Percentiles rank a stretch among this genome's conserved stretches.
These are phyloP conservation scores for Phrynocephalus vlangalii DNA, from an alignment of 2,797 vertebrate species.

Conservation along the genomic window DNA sequence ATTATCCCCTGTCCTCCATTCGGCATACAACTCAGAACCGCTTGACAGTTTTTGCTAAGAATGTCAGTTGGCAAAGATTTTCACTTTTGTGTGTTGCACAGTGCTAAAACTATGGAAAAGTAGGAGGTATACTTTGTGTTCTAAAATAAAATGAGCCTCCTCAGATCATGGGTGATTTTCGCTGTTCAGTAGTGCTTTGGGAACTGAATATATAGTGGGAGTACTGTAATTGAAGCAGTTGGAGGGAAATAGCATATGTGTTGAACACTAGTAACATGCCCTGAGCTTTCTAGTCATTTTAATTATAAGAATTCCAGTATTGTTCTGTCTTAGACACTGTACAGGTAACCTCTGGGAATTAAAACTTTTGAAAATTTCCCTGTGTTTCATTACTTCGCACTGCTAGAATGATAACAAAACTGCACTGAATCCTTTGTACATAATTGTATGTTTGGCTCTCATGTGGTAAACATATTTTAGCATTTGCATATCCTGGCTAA, in stretches of 20 bases:
- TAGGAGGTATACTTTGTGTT: neutral
- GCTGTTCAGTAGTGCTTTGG: neutral
- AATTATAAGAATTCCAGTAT: neutral
- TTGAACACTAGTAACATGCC: neutral
- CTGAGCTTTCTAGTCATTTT: neutral
- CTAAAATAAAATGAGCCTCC: neutral
- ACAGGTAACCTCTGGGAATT: neutral
- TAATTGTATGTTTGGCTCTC: neutral
- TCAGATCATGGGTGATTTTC: neutral
- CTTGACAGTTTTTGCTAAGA: neutral
- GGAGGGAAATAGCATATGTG: neutral
- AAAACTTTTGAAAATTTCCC: neutral
- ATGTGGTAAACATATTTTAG: neutral
- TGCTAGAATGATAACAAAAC: neutral
- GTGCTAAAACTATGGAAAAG: neutral
- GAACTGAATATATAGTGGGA: neutral
- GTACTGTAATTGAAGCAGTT: neutral
- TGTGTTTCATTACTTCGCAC: neutral
- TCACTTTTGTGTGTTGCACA: neutral
- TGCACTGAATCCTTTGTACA: neutral
- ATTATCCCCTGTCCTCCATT: neutral
- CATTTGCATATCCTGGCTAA: constrained; percentile 34
- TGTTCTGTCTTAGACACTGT: neutral
- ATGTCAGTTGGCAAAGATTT: neutral
- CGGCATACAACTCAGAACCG: neutral